Evolutionary conservation across 2,888 invertebrate species (phyloP), one percentile per base, ranked within the genome.

Genomic region (Meliscaeva auricollis): DNA sequence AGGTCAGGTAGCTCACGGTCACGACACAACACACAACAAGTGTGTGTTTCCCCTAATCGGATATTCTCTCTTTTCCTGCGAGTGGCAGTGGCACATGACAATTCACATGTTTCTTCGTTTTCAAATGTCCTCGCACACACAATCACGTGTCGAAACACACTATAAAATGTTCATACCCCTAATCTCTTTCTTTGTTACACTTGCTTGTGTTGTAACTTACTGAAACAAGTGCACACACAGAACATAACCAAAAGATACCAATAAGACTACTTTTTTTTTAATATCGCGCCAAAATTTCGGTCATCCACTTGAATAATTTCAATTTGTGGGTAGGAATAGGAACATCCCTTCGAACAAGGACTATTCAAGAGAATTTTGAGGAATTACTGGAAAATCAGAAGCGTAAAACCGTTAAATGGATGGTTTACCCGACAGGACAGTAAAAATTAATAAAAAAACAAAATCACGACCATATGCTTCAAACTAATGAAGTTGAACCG

Each of bases 371-470:
- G 30, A 69, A 66, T 64, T 69, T 74, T 48, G 13, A 17, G 9
- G 60, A 73, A 62, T 69, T 73, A 73, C 81, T 85, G 35, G 73
- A 81, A 76, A 81, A 77, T 81, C 85, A 77, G 69, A 50, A 77
- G 76, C 85, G 73, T 85, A 62, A 73, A 76, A 81, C 85, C 85
- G 85, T 85, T 85, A 80, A 68, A 82, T 48, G 48, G 50, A 75
- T 74, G 56, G 70, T 54, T 84, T 69, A 74, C 73, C 30, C 17
- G 56, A 48, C 4, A 22, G 52, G 54, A 66, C 30, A 72, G 46
- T 58, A 72, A 84, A 84, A 64, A n/a, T n/a, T n/a, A 58, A 22
- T 46, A 44, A 44, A 66, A 15, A 1, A 66, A 35, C 46, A 66
- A 48, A 20, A 66, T 32, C 64, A 22, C 17, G 11, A 64, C 72